phyloP scores from a whole-genome alignment of 2,797 vertebrate species.

The Paguma larvata region DNA sequence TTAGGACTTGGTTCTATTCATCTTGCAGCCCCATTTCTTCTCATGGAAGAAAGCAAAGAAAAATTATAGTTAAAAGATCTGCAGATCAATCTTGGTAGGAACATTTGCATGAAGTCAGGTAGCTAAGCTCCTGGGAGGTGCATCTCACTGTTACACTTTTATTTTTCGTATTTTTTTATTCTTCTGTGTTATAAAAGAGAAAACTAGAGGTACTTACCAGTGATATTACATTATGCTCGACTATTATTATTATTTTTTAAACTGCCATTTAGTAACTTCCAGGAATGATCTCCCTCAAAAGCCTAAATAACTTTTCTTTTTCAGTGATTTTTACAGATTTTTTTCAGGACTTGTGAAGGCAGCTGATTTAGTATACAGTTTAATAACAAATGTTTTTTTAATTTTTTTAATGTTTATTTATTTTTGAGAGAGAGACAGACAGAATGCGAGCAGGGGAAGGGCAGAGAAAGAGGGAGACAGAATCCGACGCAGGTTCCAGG shows the following conservation, averaged over 20 bases:
- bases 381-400: neutral
- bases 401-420: no score
- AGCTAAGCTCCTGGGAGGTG: neutral
- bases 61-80: conserved; percentile 24
- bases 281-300: conserved; percentile 65
- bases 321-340: neutral
- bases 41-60: conserved; percentile 5
- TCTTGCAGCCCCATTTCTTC: conserved; percentile 41
- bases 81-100: neutral
- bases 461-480: no score
- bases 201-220: conserved; percentile 56
- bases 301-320: conserved; percentile 36
- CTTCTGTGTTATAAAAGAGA: conserved; percentile 59
- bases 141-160: neutral
- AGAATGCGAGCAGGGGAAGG: no score
- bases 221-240: conserved; percentile 69
- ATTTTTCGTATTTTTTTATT: conserved; percentile 64
- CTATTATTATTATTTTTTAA: conserved; percentile 53
- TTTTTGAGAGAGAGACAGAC: no score
- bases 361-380: neutral
- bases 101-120: neutral
- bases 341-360: neutral
- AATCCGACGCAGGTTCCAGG: no score
- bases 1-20: neutral
- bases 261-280: conserved; percentile 72